Evolutionary conservation across 1,140 invertebrate genomes (phyloP).

Genomic region (Colletes gigas): DNA sequence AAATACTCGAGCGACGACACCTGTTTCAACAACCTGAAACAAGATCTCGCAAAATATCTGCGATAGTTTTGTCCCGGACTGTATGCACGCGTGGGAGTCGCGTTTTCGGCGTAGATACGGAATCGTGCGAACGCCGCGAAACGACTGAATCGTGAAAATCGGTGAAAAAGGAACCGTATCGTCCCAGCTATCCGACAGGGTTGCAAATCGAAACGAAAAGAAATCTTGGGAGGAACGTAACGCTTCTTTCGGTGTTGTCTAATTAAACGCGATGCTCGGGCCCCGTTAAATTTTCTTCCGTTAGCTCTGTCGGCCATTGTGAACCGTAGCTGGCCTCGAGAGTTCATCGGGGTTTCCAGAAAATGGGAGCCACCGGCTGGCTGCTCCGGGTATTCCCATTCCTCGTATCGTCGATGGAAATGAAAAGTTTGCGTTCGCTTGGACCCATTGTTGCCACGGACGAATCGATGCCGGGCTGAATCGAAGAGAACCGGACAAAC

Average conservation of each 20-base stretch:
- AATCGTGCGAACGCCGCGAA: no score
- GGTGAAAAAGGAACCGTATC: no score
- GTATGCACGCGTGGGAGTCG: no score
- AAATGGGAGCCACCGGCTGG: slow-evolving; percentile 17
- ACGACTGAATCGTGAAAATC: no score
- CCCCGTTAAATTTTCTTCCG: slow-evolving; percentile 52
- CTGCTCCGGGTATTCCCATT: not conserved
- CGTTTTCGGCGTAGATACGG: no score
- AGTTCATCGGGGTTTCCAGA: slow-evolving; percentile 35
- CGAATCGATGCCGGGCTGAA: no score
- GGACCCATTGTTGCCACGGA: not conserved
- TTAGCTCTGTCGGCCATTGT: slow-evolving; percentile 28
- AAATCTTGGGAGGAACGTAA: slow-evolving; percentile 22
- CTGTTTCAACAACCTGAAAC: no score
- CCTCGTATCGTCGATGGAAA: not conserved
- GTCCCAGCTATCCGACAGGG: no score
- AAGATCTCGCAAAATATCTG: no score
- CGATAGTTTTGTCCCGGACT: no score
- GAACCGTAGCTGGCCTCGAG: not conserved
- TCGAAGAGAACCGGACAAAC: not conserved
- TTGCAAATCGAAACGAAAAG: no score
- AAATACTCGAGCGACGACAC: no score
- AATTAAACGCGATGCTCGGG: slow-evolving; percentile 53
- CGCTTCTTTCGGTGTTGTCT: slow-evolving; percentile 49
- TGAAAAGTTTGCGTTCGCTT: slow-evolving; percentile 6